These are phyloP conservation scores for Oreochromis mossambicus DNA, from an alignment of 2,797 vertebrate species.

Conservation along the genomic window DNA sequence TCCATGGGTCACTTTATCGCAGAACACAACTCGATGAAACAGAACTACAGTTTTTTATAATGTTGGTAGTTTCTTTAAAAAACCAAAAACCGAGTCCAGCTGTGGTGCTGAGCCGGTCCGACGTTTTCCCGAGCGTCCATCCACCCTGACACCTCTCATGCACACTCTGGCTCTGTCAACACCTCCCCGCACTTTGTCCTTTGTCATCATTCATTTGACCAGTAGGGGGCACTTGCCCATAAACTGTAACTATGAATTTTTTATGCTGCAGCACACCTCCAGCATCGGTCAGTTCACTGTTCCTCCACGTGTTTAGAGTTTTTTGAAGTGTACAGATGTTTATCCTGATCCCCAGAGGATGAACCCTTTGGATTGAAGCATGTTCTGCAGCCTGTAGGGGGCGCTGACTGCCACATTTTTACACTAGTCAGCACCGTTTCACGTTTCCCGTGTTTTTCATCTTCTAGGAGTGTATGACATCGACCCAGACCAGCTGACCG, in stretches of 20 bases:
- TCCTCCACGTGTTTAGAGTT: background rate
- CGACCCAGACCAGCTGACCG: constrained; percentile 16
- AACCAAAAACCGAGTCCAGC: background rate
- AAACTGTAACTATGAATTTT: background rate
- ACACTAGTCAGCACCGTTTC: background rate
- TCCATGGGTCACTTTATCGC: background rate
- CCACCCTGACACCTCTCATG: no score
- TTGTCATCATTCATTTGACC: background rate
- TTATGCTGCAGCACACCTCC: background rate
- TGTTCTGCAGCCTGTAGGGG: background rate
- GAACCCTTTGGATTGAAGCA: background rate
- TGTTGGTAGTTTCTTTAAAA: background rate
- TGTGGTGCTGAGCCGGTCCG: background rate
- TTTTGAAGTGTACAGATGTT: background rate
- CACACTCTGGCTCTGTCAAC: no score
- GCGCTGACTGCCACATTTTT: background rate
- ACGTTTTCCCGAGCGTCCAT: background rate
- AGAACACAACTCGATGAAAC: background rate
- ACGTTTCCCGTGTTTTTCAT: background rate
- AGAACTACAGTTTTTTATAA: background rate
- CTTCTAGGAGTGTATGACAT: constrained; percentile 1
- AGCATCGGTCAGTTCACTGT: background rate
- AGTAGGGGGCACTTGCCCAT: background rate
- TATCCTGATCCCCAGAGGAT: background rate
- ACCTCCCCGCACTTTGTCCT: background rate